These are phyloP conservation scores for Mylabris phalerata DNA, from an alignment of 1,140 invertebrate genomes.

Conservation along the genomic window DNA sequence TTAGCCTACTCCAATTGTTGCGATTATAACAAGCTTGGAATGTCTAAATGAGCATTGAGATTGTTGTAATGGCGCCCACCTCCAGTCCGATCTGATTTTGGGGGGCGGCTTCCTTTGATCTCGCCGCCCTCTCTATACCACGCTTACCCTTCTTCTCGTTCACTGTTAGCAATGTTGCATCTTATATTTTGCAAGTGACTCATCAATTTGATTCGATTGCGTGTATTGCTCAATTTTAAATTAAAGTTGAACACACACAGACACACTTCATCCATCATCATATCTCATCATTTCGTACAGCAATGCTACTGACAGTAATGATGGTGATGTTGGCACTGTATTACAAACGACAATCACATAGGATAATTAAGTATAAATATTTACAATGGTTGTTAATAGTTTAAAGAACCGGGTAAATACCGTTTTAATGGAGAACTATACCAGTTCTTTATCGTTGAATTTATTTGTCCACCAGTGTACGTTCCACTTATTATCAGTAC, in stretches of 20 bases:
- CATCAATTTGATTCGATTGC: slow-evolving; percentile 38
- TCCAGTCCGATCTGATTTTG: slow-evolving; percentile 39
- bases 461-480: slow-evolving; percentile 4
- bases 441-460: slow-evolving; percentile 8
- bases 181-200: slow-evolving; percentile 42
- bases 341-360: slow-evolving; percentile 2
- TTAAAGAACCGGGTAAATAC: slow-evolving; percentile 12
- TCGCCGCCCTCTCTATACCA: slow-evolving; percentile 34
- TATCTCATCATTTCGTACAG: background rate
- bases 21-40: slow-evolving; percentile 29
- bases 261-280: background rate
- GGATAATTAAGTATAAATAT: slow-evolving; percentile 31
- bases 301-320: background rate
- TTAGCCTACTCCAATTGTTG: background rate
- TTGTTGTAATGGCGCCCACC: slow-evolving; percentile 42
- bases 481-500: no score
- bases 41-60: slow-evolving; percentile 44
- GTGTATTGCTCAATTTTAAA: slow-evolving; percentile 32
- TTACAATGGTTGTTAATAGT: slow-evolving; percentile 19
- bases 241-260: slow-evolving; percentile 17
- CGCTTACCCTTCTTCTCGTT: slow-evolving; percentile 18
- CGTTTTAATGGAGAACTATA: slow-evolving; percentile 6
- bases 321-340: background rate
- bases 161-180: slow-evolving; percentile 20
- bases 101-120: slow-evolving; percentile 44